These are phyloP conservation scores for Noctua fimbriata DNA, from an alignment of 2,888 invertebrate species.

Conservation along the genomic window DNA sequence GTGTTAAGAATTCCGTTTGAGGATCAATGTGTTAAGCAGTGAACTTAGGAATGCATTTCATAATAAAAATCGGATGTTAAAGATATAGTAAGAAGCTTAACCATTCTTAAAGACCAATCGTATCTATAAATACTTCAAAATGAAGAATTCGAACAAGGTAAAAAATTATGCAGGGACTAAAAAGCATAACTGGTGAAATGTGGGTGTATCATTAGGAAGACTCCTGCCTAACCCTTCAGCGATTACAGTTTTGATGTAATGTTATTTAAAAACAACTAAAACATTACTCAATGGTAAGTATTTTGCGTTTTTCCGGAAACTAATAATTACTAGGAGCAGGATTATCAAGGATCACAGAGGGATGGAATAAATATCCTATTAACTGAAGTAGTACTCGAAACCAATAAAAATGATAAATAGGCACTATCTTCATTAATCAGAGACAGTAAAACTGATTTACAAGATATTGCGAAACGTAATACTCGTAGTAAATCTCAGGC, in stretches of 20 bases:
- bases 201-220: neutral
- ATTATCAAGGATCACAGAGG: neutral
- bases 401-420: slow-evolving; percentile 37
- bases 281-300: neutral
- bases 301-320: neutral
- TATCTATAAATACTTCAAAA: neutral
- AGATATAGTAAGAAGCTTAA: neutral
- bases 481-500: slow-evolving; percentile 56
- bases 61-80: neutral
- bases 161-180: neutral
- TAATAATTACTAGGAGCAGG: neutral
- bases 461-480: slow-evolving; percentile 52
- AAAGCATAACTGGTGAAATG: neutral
- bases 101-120: neutral
- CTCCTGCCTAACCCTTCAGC: neutral
- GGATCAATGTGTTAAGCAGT: slow-evolving; percentile 7
- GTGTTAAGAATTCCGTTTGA: slow-evolving; percentile 36
- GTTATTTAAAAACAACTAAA: neutral
- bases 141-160: neutral
- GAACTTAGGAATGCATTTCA: slow-evolving; percentile 29
- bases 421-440: slow-evolving; percentile 36
- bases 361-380: neutral
- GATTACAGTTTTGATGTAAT: neutral
- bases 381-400: slow-evolving; percentile 9
- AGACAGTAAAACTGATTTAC: slow-evolving; percentile 64